Evolutionary conservation across 2,888 invertebrate genomes (phyloP).

Genomic region (Cybosia mesomella): DNA sequence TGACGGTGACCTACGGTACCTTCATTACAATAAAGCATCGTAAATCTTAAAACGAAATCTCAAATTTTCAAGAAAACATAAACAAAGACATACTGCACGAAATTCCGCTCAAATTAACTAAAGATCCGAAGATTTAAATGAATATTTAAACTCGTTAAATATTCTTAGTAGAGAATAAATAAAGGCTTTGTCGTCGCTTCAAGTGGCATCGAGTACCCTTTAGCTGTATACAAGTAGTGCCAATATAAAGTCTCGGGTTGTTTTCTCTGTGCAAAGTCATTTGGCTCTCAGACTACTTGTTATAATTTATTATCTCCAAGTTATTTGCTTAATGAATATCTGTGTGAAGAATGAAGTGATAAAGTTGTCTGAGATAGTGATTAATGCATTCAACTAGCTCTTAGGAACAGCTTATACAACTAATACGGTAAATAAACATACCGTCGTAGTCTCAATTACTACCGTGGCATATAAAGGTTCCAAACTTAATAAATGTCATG

Average conservation of each 20-base stretch:
- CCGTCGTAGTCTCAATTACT: too few relatives aligned
- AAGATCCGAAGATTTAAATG: conserved; percentile 38
- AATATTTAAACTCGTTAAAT: conserved; percentile 48
- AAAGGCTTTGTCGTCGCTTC: conserved; percentile 43
- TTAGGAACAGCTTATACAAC: neutral
- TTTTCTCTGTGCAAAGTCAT: conserved; percentile 43
- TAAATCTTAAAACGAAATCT: conserved; percentile 7
- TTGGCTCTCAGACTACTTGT: conserved; percentile 22
- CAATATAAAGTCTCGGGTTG: conserved; percentile 42
- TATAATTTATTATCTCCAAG: conserved; percentile 9
- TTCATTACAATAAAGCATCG: conserved; percentile 4
- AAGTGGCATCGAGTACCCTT: conserved; percentile 46
- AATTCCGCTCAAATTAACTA: conserved; percentile 24
- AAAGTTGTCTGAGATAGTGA: neutral
- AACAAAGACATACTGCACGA: conserved; percentile 11
- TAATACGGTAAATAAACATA: neutral
- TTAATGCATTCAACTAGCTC: neutral
- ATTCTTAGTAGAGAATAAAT: conserved; percentile 44
- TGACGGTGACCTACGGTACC: too few relatives aligned
- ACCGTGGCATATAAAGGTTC: too few relatives aligned
- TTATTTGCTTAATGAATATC: conserved; percentile 20
- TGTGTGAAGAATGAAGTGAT: conserved; percentile 3
- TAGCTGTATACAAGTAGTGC: conserved; percentile 43
- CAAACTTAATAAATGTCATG: too few relatives aligned
- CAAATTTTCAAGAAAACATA: conserved; percentile 8